Conservation (phyloP, 2,888 invertebrate genomes). For the Gasteruption jaculator region DNA sequence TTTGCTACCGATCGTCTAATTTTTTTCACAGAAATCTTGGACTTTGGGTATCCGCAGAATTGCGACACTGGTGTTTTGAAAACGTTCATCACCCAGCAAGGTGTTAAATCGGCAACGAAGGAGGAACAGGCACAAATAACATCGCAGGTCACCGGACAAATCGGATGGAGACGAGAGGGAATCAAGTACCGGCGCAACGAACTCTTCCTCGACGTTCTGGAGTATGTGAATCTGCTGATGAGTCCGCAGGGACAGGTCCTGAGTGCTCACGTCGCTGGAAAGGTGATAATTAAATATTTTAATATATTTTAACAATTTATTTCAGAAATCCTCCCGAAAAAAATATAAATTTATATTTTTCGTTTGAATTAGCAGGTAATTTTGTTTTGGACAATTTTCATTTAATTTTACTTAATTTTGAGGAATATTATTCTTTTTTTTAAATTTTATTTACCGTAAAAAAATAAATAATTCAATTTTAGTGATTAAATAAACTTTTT, state of each 20-base stretch:
- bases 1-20: too few relatives aligned
- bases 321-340: neutral
- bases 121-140: slow-evolving; percentile 99
- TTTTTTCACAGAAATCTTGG: slow-evolving; percentile 82
- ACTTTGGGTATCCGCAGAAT: slow-evolving; percentile 99
- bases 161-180: slow-evolving; percentile 98
- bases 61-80: slow-evolving; percentile 99
- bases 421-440: neutral
- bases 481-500: too few relatives aligned
- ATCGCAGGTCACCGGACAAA: slow-evolving; percentile 95
- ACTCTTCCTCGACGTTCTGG: slow-evolving; percentile 95
- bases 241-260: slow-evolving; percentile 99
- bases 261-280: slow-evolving; percentile 98
- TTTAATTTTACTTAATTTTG: neutral
- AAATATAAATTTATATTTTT: slow-evolving; percentile 3
- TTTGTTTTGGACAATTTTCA: neutral
- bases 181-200: slow-evolving; percentile 99
- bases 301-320: neutral
- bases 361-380: neutral
- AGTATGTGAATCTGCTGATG: slow-evolving; percentile 98
- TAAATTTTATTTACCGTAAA: slow-evolving; percentile 1
- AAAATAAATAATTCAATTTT: too few relatives aligned
- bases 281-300: slow-evolving; percentile 48
- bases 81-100: slow-evolving; percentile 99
- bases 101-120: slow-evolving; percentile 97